Evolutionary conservation across 1,140 invertebrate genomes (phyloP).

Genomic region (Dendroctonus ponderosae): DNA sequence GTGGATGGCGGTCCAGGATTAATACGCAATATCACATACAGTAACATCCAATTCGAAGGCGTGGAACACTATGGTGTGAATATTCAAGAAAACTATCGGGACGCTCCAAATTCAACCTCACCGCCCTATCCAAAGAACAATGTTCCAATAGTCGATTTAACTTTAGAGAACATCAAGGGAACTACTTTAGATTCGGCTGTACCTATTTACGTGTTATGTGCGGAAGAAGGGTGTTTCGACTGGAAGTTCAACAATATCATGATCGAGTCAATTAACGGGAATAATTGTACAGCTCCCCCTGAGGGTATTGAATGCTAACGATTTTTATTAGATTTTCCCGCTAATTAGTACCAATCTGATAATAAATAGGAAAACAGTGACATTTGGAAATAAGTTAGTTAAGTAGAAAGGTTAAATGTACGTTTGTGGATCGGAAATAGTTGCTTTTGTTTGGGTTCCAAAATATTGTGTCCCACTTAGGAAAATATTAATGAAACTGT

Average conservation of each 20-base stretch:
- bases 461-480: no score
- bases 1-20: constrained; percentile 16
- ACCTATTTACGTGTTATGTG: constrained; percentile 8
- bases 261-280: neutral
- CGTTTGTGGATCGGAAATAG: no score
- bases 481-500: no score
- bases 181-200: neutral
- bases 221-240: constrained; percentile 1
- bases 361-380: no score
- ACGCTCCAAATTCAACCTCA: neutral
- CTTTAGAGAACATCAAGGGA: neutral
- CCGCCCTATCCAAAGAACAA: neutral
- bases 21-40: constrained; percentile 29
- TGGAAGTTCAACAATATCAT: neutral
- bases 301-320: neutral
- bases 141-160: neutral
- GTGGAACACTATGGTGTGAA: constrained; percentile 12
- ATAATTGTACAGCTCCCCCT: constrained; percentile 3
- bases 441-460: no score
- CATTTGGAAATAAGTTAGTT: no score
- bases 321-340: neutral
- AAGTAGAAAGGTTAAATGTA: no score
- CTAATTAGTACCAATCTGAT: no score
- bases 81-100: constrained; percentile 15
- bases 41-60: constrained; percentile 28